Base-by-base conservation (phyloP, 1,140 invertebrate genomes). In the Drosophila serrata region DNA sequence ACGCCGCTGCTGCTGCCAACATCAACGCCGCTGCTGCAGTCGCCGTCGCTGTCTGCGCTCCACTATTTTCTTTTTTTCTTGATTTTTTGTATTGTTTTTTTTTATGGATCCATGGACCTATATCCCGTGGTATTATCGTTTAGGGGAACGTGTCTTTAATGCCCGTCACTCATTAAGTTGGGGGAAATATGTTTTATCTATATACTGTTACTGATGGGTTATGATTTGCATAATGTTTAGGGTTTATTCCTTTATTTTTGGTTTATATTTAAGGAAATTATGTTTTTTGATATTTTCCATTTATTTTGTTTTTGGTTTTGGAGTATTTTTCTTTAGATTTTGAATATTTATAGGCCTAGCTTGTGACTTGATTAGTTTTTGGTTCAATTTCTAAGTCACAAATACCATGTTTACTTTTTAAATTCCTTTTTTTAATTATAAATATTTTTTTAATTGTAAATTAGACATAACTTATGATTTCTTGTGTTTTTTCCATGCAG, bases 71-170 rank as follows among this genome's bases (percentile, higher is more conserved):
- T 15, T 48, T 46, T 24, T 27, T n/a, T 4, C 24, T 31, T 24
- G 24, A 3, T 46, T 42, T 13, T 22, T 27, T 51, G 13, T 13
- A 31, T 39, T 37, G 19, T 11, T 22, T 22, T 56, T 22, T 56
- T 29, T 35, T 33, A 46, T 62, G 46, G 46, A 35, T 53, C 46
- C 22, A 53, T 22, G 57, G 29, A 31, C 19, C 48, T 3, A 35
- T 53, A 55, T 46, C 24, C 56, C 39, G n/a, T 15, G 27, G 27
- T 58, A 58, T 48, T 27, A 35, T 17, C 45, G 46, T 37, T 55
- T 55, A 55, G 51, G 51, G 51, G 33, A 55, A 55, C 51, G 51
- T 55, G 51, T 55, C 33, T 55, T 55, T 55, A 37, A 55, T 55
- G 33, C 51, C 51, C 51, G 51, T 37, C 51, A 55, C 51, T 55